phyloP scores from a whole-genome alignment of 2,888 invertebrate genomes.

The Campopleginae sp. region DNA sequence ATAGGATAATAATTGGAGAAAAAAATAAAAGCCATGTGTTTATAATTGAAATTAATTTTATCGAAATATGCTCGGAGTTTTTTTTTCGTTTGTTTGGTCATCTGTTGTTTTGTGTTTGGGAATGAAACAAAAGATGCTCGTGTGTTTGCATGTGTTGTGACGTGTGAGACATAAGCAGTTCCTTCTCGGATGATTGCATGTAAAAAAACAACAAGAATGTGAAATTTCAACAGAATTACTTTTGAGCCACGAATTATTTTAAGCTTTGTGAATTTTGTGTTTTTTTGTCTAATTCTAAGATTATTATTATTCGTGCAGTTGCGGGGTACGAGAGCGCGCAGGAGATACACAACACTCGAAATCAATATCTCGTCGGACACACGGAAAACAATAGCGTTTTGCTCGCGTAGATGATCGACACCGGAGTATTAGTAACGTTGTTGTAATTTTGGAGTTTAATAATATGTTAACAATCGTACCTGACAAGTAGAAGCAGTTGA shows the following conservation, averaged over 20 bases:
- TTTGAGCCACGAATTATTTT: neutral
- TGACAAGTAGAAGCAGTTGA: constrained; percentile 95
- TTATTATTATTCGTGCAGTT: constrained; percentile 50
- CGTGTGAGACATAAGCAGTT: constrained; percentile 31
- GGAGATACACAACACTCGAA: constrained; percentile 77
- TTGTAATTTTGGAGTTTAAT: constrained; percentile 27
- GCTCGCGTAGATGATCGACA: constrained; percentile 28
- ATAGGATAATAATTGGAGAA: neutral
- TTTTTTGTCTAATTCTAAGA: constrained; percentile 26
- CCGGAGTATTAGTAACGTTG: neutral
- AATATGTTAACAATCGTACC: constrained; percentile 85
- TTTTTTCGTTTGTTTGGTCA: neutral
- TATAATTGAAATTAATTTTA: neutral
- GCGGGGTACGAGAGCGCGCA: constrained; percentile 52
- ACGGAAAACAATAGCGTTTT: constrained; percentile 68
- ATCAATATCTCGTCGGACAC: constrained; percentile 78
- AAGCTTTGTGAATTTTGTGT: neutral
- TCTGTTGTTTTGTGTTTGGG: constrained; percentile 21
- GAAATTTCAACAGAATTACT: neutral
- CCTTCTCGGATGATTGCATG: constrained; percentile 8
- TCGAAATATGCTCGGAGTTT: neutral
- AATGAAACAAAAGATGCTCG: constrained; percentile 17
- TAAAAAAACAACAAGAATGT: constrained; percentile 16
- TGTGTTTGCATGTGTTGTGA: constrained; percentile 34
- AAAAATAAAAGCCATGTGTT: neutral